phyloP scores from a whole-genome alignment of 2,113 vertebrate species.

The Eudorcas thomsonii region DNA sequence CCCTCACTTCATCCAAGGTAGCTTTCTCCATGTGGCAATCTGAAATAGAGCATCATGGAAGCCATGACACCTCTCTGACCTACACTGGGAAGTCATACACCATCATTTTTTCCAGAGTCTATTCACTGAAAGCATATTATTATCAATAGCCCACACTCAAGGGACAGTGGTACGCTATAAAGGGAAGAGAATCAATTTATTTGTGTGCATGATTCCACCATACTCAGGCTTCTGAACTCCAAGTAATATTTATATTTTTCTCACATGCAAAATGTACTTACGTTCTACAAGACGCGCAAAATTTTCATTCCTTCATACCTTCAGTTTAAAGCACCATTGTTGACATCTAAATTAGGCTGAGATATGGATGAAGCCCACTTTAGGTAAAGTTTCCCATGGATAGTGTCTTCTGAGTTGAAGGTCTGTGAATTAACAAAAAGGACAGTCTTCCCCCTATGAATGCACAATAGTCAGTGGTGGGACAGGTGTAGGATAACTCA shows the following conservation, averaged over 20 bases:
- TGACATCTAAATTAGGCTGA: background rate
- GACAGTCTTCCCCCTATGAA: background rate
- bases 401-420: background rate
- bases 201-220: background rate
- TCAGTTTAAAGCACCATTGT: background rate
- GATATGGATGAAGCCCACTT: background rate
- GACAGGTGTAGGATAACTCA: background rate
- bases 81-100: background rate
- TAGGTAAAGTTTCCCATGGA: background rate
- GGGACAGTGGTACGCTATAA: background rate
- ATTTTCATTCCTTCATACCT: background rate
- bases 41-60: background rate
- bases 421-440: background rate
- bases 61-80: background rate
- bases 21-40: background rate
- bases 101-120: background rate
- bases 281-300: background rate
- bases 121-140: background rate
- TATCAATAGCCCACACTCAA: background rate
- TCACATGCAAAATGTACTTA: background rate
- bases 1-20: background rate
- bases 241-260: background rate
- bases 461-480: background rate
- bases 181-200: background rate
- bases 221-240: background rate